Evolutionary conservation across 2,113 vertebrate genomes (phyloP), one percentile per base, ranked within the genome.

Genomic region (Morone chrysops): DNA sequence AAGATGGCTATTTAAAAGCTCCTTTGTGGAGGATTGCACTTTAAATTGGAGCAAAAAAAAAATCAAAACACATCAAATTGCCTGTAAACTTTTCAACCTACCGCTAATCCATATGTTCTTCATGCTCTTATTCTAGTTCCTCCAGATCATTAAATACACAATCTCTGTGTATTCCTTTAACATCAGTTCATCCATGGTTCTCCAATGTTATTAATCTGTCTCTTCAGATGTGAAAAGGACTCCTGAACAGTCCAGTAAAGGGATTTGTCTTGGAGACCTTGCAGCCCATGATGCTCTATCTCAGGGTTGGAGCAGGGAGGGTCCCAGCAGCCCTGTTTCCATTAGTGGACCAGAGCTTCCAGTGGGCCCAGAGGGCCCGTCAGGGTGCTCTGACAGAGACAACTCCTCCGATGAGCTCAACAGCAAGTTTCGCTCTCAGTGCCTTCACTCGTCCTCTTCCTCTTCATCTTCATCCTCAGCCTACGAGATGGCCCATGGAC

Each of bases 381-480:
- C 16, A 2, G 79, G 31, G 8, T 25, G 68, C 66, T 89, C 67
- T 1, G 94, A 94, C 59, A 82, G 90, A 81, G 94, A 94, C 59
- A 62, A 54, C 88, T 95, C 95, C 63, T 96, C 95, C 0, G 95
- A 96, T 14, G 95, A 96, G 63, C 92, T 96, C 75, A 96, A 89
- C 92, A 93, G 89, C 93, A 96, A 94, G 81, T 95, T 97, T 86
- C 88, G 80, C 78, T 96, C 95, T n/a, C 95, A 95, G 83, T 94
- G 56, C 18, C 94, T 96, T 17, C 94, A 94, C 63, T 96, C 95
- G 0, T 96, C 96, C 57, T 96, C 96, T 0, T 96, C 96, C 3
- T 96, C 94, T 0, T 95, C 95, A 0, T 96, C 95, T 6, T 96
- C 95, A 0, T 95, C 95, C 70, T 97, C 96, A 0, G 93, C 96